Conservation (phyloP, 2,888 invertebrate species). For the Latrodectus elegans region DNA sequence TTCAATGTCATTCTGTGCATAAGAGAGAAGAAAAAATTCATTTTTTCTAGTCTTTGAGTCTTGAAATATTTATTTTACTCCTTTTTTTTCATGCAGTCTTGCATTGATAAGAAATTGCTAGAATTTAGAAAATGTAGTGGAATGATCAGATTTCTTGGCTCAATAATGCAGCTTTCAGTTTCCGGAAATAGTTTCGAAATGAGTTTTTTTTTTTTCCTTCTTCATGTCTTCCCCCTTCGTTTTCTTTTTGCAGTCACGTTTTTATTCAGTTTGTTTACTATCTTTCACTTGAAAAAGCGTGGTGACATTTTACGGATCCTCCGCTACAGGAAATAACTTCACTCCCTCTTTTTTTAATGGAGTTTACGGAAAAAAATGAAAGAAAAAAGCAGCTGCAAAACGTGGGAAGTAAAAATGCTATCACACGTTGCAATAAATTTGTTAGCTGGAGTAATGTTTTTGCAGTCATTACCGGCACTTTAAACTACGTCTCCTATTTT, state of each 20-base stretch:
- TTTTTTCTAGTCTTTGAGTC: constrained; percentile 53
- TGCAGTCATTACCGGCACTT: background rate
- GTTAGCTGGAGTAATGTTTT: background rate
- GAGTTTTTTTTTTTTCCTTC: constrained; percentile 16
- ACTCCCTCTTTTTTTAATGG: constrained; percentile 23
- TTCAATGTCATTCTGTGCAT: constrained; percentile 12
- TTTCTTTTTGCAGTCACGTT: constrained; percentile 10
- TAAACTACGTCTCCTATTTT: background rate
- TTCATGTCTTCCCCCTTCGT: background rate
- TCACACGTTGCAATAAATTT: constrained; percentile 1
- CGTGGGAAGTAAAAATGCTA: constrained; percentile 6
- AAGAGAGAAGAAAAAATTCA: constrained; percentile 42
- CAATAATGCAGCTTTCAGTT: constrained; percentile 38
- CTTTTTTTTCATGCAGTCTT: constrained; percentile 41
- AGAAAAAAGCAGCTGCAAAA: background rate
- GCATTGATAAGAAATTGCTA: constrained; percentile 46
- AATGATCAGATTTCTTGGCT: constrained; percentile 59
- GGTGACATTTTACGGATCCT: constrained; percentile 22
- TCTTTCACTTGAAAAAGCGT: constrained; percentile 24
- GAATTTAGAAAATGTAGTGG: constrained; percentile 57
- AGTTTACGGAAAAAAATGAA: background rate
- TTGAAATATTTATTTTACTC: constrained; percentile 43
- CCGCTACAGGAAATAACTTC: constrained; percentile 31
- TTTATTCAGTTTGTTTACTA: constrained; percentile 31
- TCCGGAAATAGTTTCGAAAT: constrained; percentile 42